Conservation (phyloP, 2,797 vertebrate genomes). For the Acipenser oxyrinchus region DNA sequence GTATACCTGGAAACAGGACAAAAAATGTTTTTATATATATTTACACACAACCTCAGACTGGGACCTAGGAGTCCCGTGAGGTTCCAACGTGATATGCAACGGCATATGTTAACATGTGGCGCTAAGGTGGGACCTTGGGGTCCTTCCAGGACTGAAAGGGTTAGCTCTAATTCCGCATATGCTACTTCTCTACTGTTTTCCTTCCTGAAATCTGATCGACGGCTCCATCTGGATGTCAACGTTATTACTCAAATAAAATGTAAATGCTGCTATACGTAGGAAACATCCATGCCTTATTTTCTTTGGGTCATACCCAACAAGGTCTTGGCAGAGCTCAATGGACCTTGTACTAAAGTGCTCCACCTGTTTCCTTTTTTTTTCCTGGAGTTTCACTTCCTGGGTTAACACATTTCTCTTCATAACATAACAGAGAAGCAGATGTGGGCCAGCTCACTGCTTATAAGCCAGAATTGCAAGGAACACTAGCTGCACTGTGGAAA, state of each 20-base stretch:
- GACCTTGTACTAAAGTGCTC: background rate
- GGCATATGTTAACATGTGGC: too few relatives aligned
- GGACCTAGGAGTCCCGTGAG: too few relatives aligned
- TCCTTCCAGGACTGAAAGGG: too few relatives aligned
- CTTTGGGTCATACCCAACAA: conserved; percentile 33
- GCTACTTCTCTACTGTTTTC: conserved; percentile 4
- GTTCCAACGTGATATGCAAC: too few relatives aligned
- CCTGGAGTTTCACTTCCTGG: background rate
- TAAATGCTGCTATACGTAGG: conserved; percentile 58
- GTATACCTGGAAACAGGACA: too few relatives aligned
- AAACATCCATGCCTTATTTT: conserved; percentile 38
- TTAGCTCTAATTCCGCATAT: too few relatives aligned
- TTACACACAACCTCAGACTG: too few relatives aligned
- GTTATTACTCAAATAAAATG: conserved; percentile 30
- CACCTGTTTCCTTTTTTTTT: conserved; percentile 9
- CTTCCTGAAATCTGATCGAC: conserved; percentile 26
- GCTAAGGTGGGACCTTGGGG: too few relatives aligned
- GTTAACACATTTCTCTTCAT: background rate
- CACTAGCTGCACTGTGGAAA: too few relatives aligned
- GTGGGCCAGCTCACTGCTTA: too few relatives aligned
- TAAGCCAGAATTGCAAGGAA: too few relatives aligned
- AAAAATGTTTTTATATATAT: too few relatives aligned
- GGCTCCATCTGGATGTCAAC: conserved; percentile 37
- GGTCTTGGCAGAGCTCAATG: conserved; percentile 24
- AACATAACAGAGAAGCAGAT: background rate